Percentiles rank a stretch among this genome's conserved stretches.
phyloP scores from a whole-genome alignment of 2,888 invertebrate species.

The Chymomyza amoena region DNA sequence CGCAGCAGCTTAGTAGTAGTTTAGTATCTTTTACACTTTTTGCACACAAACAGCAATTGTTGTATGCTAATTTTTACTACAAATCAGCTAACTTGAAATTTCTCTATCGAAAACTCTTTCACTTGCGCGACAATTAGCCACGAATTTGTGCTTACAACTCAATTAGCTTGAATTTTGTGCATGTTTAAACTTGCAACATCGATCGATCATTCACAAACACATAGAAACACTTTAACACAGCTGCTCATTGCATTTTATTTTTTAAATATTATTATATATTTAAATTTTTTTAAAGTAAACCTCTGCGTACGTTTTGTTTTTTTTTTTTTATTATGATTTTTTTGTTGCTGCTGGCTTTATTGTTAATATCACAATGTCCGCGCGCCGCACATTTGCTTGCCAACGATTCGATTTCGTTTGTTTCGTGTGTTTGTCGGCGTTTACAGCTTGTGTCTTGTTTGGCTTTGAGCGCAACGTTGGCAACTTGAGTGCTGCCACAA shows the following conservation, averaged over 20 bases:
- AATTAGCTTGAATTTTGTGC: slow-evolving; percentile 47
- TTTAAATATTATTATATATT: slow-evolving; percentile 7
- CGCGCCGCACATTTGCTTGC: slow-evolving; percentile 41
- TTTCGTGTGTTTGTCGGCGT: slow-evolving; percentile 2
- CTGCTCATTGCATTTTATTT: slow-evolving; percentile 1
- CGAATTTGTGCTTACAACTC: slow-evolving; percentile 52
- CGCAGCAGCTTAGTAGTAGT: neutral
- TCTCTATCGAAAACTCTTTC: neutral
- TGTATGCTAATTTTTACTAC: slow-evolving; percentile 68
- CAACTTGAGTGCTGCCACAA: neutral
- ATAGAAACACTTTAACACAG: neutral
- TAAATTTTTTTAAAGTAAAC: slow-evolving; percentile 9
- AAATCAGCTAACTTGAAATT: slow-evolving; percentile 44
- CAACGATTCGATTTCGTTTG: slow-evolving; percentile 61
- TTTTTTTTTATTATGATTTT: neutral
- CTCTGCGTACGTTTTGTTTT: neutral
- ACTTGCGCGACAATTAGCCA: neutral
- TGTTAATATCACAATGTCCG: slow-evolving; percentile 9
- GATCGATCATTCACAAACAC: slow-evolving; percentile 13
- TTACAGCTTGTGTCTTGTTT: neutral
- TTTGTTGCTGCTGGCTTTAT: slow-evolving; percentile 4
- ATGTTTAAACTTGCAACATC: slow-evolving; percentile 7
- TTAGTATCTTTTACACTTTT: neutral
- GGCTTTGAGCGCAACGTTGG: neutral
- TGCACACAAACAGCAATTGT: slow-evolving; percentile 7